Evolutionary conservation across 1,140 invertebrate genomes (phyloP).

Genomic region (Cotesia glomerata): DNA sequence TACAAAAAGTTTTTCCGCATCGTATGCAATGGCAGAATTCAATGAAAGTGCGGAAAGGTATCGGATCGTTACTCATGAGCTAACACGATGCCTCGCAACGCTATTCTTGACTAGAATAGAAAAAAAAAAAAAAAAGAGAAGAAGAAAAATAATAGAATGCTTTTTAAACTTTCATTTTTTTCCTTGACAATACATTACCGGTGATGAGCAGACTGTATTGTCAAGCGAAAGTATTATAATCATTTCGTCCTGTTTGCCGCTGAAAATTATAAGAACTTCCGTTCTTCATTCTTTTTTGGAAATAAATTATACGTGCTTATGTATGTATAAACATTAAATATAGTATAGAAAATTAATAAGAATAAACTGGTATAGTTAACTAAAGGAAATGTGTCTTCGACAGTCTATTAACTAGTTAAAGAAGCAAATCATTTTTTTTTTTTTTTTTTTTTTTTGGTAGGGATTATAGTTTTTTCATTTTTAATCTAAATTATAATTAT

Average conservation of each 20-base stretch:
- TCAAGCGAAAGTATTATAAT: neutral
- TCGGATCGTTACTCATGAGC: neutral
- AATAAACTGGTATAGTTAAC: neutral
- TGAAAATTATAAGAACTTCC: neutral
- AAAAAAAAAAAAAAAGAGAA: neutral
- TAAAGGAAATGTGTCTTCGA: neutral
- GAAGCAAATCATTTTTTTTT: neutral
- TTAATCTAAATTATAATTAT: neutral
- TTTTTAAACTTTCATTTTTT: slow-evolving; percentile 3
- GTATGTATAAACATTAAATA: neutral
- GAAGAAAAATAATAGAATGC: neutral
- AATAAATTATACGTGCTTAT: neutral
- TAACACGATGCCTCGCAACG: neutral
- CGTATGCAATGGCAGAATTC: neutral
- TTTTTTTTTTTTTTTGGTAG: neutral
- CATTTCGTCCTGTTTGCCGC: neutral
- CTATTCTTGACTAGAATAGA: too few relatives aligned
- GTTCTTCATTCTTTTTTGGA: neutral
- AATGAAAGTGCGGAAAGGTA: slow-evolving; percentile 1
- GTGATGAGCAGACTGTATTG: neutral
- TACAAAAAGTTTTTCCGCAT: neutral
- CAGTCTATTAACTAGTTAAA: neutral
- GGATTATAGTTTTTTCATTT: neutral
- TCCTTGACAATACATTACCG: neutral
- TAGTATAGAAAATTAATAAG: neutral